Base-by-base conservation (phyloP, 2,797 vertebrate species). In the Sandelia bainsii region DNA sequence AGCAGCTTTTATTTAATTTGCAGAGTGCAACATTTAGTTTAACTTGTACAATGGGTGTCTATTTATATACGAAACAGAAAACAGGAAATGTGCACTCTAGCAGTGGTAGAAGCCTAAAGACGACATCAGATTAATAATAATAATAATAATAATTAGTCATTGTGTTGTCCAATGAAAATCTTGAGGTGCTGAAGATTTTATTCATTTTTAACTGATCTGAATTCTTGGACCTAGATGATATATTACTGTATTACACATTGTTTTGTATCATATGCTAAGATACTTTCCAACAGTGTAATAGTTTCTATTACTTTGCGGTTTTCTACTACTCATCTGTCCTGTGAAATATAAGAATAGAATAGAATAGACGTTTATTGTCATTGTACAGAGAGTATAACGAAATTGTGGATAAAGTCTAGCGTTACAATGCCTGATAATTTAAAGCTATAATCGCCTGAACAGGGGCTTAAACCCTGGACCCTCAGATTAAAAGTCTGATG, bases 381-480 rank as follows among this genome's bases (percentile, higher is more conserved):
- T n/a, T n/a, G n/a, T n/a, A n/a, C n/a, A n/a, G n/a, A n/a, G n/a
- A n/a, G n/a, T n/a, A n/a, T n/a, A n/a, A n/a, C n/a, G n/a, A n/a
- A n/a, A n/a, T n/a, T n/a, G n/a, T n/a, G n/a, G n/a, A n/a, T n/a
- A n/a, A n/a, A n/a, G n/a, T n/a, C n/a, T n/a, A n/a, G n/a, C n/a
- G n/a, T n/a, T n/a, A n/a, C n/a, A n/a, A n/a, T n/a, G n/a, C n/a
- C n/a, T n/a, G n/a, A n/a, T 6, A 27, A 32, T 8, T 6, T 32
- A 32, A 32, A 32, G 29, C 5, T 6, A 32, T 1, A 32, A 6
- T 32, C 29, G 29, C 29, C 29, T 32, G 29, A 32, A 32, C 29
- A 32, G 29, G 29, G 29, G 91, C 90, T 91, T 91, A 89, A 92
- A 91, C 90, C 90, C 90, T 92, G 87, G 91, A 92, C 91, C 90